Evolutionary conservation across 2,888 invertebrate species (phyloP), one percentile per base, ranked within the genome.

Genomic region (Ametastegia equiseti): DNA sequence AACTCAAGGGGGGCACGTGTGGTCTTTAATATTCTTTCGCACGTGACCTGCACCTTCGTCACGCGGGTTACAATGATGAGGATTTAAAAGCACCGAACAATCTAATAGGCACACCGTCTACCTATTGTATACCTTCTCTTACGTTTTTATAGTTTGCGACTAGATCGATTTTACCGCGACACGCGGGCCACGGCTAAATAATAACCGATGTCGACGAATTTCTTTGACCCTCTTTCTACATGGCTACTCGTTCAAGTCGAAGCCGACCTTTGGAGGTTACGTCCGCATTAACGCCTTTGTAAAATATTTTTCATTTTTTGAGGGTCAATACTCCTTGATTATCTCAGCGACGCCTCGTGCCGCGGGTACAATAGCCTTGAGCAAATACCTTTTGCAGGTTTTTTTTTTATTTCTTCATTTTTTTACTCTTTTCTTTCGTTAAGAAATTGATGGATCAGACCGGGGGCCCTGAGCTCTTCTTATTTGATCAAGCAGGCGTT

Each of bases 311-410:
- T 11, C 27, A 23, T 39, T 42, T 13, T 19, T 23, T 39, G 23
- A 42, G 67, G 67, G 39, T 67, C 36, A 67, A 39, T 67, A 11
- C 33, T 67, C 67, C 19, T 67, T 67, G 67, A 67, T 67, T 67
- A 67, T 67, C 39, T 67, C 42, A 39, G n/a, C 67, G n/a, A 39
- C 9, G 39, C 67, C 23, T 11, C 54, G 23, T 9, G 60, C 60
- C 2, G 30, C 67, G 67, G 11, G 19, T 23, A 67, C 39, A 67
- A 67, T 67, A 39, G 39, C n/a, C 67, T 19, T n/a, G 19, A 67
- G 19, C 36, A 65, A 67, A 67, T 11, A 67, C 67, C 39, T 67
- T 19, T 67, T 23, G n/a, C 2, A 19, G 65, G n/a, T 63, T 36
- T 30, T n/a, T 63, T 33, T 65, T n/a, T 7, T 63, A 30, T 33